phyloP scores from a whole-genome alignment of 2,888 invertebrate species.

The Drosophila barbarae region DNA sequence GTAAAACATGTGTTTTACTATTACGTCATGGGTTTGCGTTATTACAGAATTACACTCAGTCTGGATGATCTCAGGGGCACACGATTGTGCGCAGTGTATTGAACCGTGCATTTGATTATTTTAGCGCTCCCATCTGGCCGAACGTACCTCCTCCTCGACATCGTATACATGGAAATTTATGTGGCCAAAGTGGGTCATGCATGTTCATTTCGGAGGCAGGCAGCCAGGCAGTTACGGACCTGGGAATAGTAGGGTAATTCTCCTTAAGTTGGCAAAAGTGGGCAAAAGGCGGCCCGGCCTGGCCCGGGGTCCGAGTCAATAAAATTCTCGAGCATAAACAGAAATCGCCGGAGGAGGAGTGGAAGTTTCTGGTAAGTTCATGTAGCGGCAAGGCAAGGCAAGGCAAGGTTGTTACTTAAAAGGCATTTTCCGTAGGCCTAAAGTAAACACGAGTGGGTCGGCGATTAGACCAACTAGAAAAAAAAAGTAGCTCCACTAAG shows the following conservation, averaged over 20 bases:
- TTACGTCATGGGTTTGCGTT: conserved; percentile 20
- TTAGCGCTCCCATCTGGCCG: conserved; percentile 35
- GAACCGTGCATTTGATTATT: conserved; percentile 43
- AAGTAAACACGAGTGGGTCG: conserved; percentile 37
- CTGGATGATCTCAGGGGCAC: conserved; percentile 4
- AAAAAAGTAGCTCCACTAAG: no score
- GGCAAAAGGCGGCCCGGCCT: conserved; percentile 45
- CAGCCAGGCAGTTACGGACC: conserved; percentile 26
- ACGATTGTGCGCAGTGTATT: conserved; percentile 31
- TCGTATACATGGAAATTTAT: conserved; percentile 44
- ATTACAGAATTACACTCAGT: not conserved
- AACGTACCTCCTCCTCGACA: conserved; percentile 2
- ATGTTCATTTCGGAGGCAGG: conserved; percentile 12
- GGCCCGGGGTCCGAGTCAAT: conserved; percentile 49
- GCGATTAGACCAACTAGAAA: conserved; percentile 25
- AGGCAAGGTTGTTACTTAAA: conserved; percentile 47
- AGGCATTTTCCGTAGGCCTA: conserved; percentile 36
- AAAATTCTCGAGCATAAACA: conserved; percentile 42
- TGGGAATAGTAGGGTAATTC: conserved; percentile 48
- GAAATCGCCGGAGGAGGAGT: not conserved
- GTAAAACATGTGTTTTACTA: not conserved
- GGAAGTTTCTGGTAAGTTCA: conserved; percentile 20
- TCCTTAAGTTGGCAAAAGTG: conserved; percentile 55
- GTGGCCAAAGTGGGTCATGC: conserved; percentile 61
- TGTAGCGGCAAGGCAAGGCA: conserved; percentile 35